phyloP scores from a whole-genome alignment of 2,797 vertebrate species.

The Crocodylus rhombifer region DNA sequence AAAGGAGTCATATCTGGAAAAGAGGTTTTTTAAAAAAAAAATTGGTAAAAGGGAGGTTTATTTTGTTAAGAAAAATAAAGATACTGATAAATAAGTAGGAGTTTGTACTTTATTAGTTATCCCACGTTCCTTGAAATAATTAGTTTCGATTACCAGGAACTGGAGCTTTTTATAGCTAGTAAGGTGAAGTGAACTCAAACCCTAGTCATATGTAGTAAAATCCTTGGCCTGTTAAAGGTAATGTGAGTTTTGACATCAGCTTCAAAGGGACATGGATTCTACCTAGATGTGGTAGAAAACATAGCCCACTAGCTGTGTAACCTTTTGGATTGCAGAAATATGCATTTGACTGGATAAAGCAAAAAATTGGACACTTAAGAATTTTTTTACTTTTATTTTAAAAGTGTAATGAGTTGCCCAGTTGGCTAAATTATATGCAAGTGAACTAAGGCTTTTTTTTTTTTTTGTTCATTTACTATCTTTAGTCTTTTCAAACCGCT shows the following conservation, averaged over 20 bases:
- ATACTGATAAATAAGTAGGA: neutral
- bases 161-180: neutral
- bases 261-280: neutral
- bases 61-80: neutral
- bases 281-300: too few relatives aligned
- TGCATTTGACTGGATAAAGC: fast-evolving
- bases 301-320: too few relatives aligned
- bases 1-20: neutral
- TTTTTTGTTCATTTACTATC: neutral
- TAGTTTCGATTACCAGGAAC: neutral
- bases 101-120: neutral
- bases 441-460: neutral
- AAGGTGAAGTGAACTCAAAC: neutral
- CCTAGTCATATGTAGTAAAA: neutral
- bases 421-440: neutral
- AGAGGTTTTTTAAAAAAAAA: neutral
- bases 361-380: neutral
- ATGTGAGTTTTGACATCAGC: neutral
- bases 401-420: neutral
- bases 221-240: neutral
- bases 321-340: neutral
- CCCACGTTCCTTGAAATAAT: neutral
- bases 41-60: fast-evolving
- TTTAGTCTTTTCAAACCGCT: neutral
- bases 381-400: neutral